Conservation (phyloP, 2,888 invertebrate genomes). For the Unio pictorum region DNA sequence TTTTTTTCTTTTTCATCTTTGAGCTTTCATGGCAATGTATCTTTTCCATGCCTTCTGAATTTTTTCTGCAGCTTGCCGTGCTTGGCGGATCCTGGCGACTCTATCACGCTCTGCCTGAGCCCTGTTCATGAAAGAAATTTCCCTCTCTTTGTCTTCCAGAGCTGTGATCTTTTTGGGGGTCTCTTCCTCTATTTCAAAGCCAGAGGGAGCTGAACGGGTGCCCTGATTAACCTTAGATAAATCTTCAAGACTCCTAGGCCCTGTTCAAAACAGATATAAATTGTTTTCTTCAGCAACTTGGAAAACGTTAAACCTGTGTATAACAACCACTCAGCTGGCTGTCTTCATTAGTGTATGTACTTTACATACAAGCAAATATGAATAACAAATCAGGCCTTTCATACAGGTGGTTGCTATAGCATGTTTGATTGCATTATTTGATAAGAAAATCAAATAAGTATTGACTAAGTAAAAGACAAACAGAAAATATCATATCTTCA, state of each 20-base stretch:
- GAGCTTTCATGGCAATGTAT: constrained; percentile 26
- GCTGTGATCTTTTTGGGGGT: constrained; percentile 37
- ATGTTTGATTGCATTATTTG: too few species aligned
- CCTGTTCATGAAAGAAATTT: constrained; percentile 54
- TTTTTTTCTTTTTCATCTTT: too few species aligned
- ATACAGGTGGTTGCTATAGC: too few species aligned
- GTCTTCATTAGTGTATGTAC: too few species aligned
- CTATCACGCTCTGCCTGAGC: constrained; percentile 55
- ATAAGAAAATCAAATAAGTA: too few species aligned
- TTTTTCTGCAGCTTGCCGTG: constrained; percentile 55
- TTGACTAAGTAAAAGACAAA: too few species aligned
- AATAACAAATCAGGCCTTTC: too few species aligned
- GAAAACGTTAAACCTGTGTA: neutral
- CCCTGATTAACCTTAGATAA: too few species aligned
- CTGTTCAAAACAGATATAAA: neutral
- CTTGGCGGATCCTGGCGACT: constrained; percentile 56
- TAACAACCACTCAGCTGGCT: neutral
- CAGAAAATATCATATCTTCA: too few species aligned
- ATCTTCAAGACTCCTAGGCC: too few species aligned
- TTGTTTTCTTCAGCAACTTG: neutral
- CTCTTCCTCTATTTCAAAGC: constrained; percentile 23
- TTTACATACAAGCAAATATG: too few species aligned
- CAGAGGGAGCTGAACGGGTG: too few species aligned
- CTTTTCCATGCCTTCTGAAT: constrained; percentile 62
- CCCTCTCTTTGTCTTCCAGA: constrained; percentile 51